Percentiles rank a stretch among this genome's conserved stretches.
Evolutionary conservation across 2,888 invertebrate genomes (phyloP).

Genomic region (Melinaea marsaeus): DNA sequence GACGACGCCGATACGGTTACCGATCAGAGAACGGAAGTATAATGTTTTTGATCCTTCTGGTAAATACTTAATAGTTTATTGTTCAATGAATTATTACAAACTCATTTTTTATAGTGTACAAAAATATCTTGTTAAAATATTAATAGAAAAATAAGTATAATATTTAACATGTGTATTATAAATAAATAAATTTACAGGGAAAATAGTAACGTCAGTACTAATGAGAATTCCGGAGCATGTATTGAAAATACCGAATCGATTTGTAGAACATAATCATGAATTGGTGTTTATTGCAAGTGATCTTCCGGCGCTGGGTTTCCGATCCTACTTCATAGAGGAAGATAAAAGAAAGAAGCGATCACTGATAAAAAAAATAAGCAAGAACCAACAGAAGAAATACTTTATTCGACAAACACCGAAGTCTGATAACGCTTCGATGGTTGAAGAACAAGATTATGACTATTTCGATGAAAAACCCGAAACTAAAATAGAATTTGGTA

Average conservation of each 20-base stretch:
- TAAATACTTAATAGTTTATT: conserved; percentile 39
- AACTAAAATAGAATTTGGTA: conserved; percentile 8
- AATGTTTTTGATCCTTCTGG: conserved; percentile 79
- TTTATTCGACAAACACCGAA: conserved; percentile 39
- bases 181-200: conserved; percentile 15
- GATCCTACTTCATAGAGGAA: conserved; percentile 75
- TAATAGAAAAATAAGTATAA: too few species aligned
- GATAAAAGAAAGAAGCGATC: conserved; percentile 30
- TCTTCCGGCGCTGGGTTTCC: conserved; percentile 83
- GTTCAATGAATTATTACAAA: not conserved
- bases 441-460: conserved; percentile 36
- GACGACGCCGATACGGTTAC: conserved; percentile 79
- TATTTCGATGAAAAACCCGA: conserved; percentile 35
- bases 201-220: conserved; percentile 76
- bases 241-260: conserved; percentile 72
- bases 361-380: conserved; percentile 44
- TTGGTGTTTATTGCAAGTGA: conserved; percentile 82
- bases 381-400: conserved; percentile 43
- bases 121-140: too few species aligned
- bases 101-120: not conserved
- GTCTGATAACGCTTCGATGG: conserved; percentile 32
- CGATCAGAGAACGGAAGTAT: conserved; percentile 75
- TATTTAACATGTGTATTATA: not conserved
- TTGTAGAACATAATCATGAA: conserved; percentile 78
- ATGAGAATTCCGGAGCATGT: conserved; percentile 80